Evolutionary conservation across 2,888 invertebrate species (phyloP).

Genomic region (Stramonita haemastoma): DNA sequence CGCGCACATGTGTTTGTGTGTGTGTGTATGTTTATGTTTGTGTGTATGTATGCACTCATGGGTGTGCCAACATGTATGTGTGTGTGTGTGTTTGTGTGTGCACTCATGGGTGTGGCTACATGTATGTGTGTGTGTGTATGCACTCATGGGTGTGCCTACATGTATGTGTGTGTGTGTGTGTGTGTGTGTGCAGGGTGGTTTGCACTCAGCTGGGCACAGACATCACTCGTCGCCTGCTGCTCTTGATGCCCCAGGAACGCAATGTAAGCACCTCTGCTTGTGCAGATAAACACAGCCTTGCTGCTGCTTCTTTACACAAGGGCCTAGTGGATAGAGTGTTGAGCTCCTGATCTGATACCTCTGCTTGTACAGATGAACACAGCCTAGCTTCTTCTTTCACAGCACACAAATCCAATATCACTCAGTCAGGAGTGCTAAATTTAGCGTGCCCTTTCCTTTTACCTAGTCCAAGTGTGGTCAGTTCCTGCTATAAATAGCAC

Average conservation of each 20-base stretch:
- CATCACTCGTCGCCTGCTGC: constrained; percentile 61
- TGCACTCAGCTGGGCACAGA: constrained; percentile 64
- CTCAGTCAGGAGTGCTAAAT: too few relatives aligned
- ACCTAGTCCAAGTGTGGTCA: too few relatives aligned
- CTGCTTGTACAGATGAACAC: too few relatives aligned
- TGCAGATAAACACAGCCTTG: not conserved
- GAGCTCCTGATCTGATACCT: too few relatives aligned
- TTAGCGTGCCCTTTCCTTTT: too few relatives aligned
- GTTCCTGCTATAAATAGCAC: too few relatives aligned
- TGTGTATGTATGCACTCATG: not conserved
- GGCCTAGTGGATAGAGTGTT: too few relatives aligned
- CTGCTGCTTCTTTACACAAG: too few relatives aligned
- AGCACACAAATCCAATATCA: too few relatives aligned
- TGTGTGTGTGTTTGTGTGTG: not conserved
- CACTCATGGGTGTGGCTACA: not conserved
- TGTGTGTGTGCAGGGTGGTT: constrained; percentile 57
- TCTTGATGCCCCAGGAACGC: constrained; percentile 60
- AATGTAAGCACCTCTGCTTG: constrained; percentile 50
- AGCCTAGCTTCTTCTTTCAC: too few relatives aligned
- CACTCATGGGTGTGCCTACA: not conserved
- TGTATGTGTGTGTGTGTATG: not conserved
- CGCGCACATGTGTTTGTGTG: constrained; percentile 3
- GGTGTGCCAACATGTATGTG: not conserved
- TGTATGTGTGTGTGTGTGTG: not conserved
- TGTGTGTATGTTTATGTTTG: too few relatives aligned